Base-by-base conservation (phyloP, 1,140 invertebrate species). In the Dendrolimus kikuchii region DNA sequence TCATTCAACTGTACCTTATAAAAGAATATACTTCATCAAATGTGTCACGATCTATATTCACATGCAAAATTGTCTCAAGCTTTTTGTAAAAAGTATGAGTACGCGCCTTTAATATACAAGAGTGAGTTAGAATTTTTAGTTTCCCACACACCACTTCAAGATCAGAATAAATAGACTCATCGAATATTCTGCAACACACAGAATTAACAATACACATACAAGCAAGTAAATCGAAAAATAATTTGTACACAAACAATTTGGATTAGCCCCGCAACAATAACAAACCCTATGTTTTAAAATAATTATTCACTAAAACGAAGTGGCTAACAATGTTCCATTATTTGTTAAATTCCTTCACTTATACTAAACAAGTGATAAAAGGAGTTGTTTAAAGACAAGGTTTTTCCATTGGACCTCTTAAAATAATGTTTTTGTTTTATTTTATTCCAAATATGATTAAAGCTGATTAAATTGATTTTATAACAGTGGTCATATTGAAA, bases 1-100 rank as follows among this genome's bases (percentile, higher is more conserved):
- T 7, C 38, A 49, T 46, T 5, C 10, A 36, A 46, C 23, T 59
- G 68, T 75, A 86, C 82, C 82, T 86, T 67, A 86, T 74, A 49
- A 82, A 86, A 23, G 82, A 86, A 69, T 86, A 81, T 59, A 86
- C 81, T 72, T 86, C 83, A 64, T 81, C 80, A 62, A 81, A 86
- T 50, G 74, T 74, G 61, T 70, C 72, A 44, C 72, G 72, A 45
- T 71, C 74, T 61, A 84, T 77, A 53, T 81, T 83, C 53, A 77
- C 71, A 72, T 84, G 77, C 74, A 86, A 78, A 61, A 86, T 77
- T 54, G 67, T 67, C 67, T 86, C 62, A 61, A 86, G 74, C 57
- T 76, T 79, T 58, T 71, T 69, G 68, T 77, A 86, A 76, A 86
- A 86, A 66, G 78, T 70, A 51, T 77, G 73, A 43, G 82, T 80